Base-by-base conservation (phyloP, 1,140 invertebrate species). In the Plectrocnemia conspersa region DNA sequence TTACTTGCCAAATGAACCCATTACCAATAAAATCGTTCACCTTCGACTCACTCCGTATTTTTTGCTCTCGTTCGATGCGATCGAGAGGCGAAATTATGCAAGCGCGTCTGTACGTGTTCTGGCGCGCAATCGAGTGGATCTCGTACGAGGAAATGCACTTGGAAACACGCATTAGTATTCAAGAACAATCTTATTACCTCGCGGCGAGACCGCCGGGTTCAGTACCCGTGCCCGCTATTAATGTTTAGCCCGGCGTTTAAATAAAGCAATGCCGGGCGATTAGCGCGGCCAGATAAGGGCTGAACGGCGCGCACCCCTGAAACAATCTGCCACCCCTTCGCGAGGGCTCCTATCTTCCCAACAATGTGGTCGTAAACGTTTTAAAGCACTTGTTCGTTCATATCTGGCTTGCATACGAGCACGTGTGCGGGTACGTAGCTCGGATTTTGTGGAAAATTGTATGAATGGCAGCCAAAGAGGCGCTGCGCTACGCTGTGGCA, bases 301-400 rank as follows among this genome's bases (percentile, higher is more conserved):
- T 11, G 46, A n/a, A 11, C 18, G 15, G 35, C 22, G 42, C 49
- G 11, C 35, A 2, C 21, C n/a, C 36, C n/a, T 23, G 10, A 10
- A 19, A 40, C 49, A 35, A 41, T 24, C 27, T 36, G 24, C 24
- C 47, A 22, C 11, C 52, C 53, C 33, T 33, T 10, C 24, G 33
- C 32, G 32, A 41, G 10, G 10, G 56, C 38, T 21, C 23, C 44
- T 59, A 59, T 59, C 57, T 59, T 48, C 40, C 25, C 50, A 59
- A 54, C 57, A 54, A 54, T 54, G 52, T 54, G 57, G 52, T 48
- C 57, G 35, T 59, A 59, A 59, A 54, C 57, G 57, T 54, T 59
- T 59, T 59, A 54, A 48, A 54, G 52, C 56, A 48, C 50, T 58
- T 58, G 48, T 41, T 40, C 45, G 32, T 48, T 48, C 54, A 49